Evolutionary conservation across 2,113 vertebrate genomes (phyloP).

Genomic region (Salvelinus sp.): DNA sequence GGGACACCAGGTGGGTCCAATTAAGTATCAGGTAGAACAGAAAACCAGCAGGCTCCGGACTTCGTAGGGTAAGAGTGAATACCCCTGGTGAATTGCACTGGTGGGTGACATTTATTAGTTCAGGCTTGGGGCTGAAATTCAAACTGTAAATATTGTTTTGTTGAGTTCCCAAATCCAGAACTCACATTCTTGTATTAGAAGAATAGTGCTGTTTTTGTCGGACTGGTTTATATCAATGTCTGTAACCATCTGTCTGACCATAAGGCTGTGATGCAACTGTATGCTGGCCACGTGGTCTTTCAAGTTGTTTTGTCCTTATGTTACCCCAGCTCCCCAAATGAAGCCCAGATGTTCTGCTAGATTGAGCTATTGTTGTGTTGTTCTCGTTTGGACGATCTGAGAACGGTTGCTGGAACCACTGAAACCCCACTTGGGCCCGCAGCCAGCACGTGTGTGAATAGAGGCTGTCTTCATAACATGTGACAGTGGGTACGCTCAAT

Average conservation of each 20-base stretch:
- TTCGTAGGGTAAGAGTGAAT: no score
- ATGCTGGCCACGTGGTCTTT: constrained; percentile 17
- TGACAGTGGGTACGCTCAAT: constrained; percentile 7
- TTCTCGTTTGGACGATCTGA: neutral
- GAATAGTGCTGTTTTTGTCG: no score
- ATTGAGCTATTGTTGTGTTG: constrained; percentile 23
- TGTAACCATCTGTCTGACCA: neutral
- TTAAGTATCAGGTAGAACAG: no score
- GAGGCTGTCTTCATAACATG: constrained; percentile 24
- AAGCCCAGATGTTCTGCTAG: constrained; percentile 26
- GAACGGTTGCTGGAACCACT: constrained; percentile 26
- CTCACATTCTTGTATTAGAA: no score
- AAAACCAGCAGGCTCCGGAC: no score
- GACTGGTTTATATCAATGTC: no score
- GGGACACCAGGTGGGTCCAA: no score
- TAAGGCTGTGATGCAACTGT: neutral
- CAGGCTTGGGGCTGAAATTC: no score
- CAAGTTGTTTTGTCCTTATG: neutral
- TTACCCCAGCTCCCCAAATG: constrained; percentile 8
- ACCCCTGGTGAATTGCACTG: no score
- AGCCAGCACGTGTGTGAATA: constrained; percentile 11
- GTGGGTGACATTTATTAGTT: no score
- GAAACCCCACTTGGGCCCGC: constrained; percentile 24
- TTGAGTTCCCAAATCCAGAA: no score
- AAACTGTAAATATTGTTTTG: no score